Evolutionary conservation across 2,113 vertebrate genomes (phyloP), one percentile per base, ranked within the genome.

Genomic region (Piaya cayana): DNA sequence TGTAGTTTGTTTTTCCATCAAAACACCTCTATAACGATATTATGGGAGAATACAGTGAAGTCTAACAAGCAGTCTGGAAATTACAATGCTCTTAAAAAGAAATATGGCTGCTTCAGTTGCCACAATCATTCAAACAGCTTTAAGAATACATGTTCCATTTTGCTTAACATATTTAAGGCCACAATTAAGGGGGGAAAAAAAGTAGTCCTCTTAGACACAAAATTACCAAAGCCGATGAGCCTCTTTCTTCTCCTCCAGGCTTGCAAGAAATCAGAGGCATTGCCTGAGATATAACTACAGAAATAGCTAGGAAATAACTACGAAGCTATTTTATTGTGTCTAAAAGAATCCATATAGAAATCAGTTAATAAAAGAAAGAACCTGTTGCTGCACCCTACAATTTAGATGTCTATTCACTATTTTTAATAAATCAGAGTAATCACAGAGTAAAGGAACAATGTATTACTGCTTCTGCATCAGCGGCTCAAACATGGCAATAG

Each of bases 251-350:
- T 72, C 64, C 81, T 94, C 36, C 56, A 74, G 81, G 56, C 52
- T 86, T 74, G 42, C 65, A 87, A 86, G 34, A 91, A 89, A 91
- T 78, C 87, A 92, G 69, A 82, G 37, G 18, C 56, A 79, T 67
- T 70, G 39, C 65, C 58, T 84, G 47, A 87, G 53, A 94, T 84
- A 84, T 69, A 11, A 21, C 45, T 81, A 15, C 49, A 68, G 53
- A 92, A 90, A 85, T 74, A 86, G 72, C 64, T 55, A 27, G 56
- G 58, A 90, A 88, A 55, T 82, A 0, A 64, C 34, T 37, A 76
- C 79, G 53, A 63, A 80, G 30, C 5, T 86, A 26, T 60, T 95
- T 83, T 90, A 29, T 49, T 82, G 59, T 36, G 32, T 63, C 27
- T 65, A 47, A 4, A 7, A 82, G 59, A 70, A 80, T n/a, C 19